Evolutionary conservation across 2,888 invertebrate species (phyloP).

Genomic region (Perdita meconis): DNA sequence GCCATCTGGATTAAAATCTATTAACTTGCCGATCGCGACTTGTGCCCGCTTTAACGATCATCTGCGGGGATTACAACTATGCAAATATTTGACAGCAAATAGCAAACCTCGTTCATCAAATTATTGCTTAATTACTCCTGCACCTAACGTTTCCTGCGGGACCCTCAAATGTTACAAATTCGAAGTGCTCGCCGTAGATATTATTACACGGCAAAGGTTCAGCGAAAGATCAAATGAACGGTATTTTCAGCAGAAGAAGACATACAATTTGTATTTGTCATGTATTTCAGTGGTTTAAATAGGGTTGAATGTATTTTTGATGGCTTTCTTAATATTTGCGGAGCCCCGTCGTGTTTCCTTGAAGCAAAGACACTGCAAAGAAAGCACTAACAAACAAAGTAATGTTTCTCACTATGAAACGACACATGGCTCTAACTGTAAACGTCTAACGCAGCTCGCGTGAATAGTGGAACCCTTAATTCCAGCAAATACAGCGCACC

Average conservation of each 20-base stretch:
- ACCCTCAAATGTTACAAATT: no score
- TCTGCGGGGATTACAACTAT: not conserved
- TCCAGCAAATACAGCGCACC: not conserved
- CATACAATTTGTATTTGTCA: no score
- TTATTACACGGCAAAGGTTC: no score
- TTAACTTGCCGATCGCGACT: slow-evolving; percentile 57
- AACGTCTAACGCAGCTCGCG: not conserved
- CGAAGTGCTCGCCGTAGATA: no score
- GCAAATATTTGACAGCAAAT: not conserved
- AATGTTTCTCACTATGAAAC: not conserved
- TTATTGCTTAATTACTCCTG: no score
- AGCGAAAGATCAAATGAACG: no score
- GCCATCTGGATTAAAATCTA: slow-evolving; percentile 68
- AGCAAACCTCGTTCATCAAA: not conserved
- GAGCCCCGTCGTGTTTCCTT: not conserved
- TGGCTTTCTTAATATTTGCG: not conserved
- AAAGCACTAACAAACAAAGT: not conserved
- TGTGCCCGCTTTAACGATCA: not conserved
- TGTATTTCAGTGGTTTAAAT: no score
- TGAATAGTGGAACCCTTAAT: not conserved
- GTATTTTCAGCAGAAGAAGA: no score
- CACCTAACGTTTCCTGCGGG: no score
- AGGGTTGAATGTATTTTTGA: no score
- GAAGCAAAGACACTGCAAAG: not conserved
- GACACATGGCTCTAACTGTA: not conserved